Base-by-base conservation (phyloP, 2,888 invertebrate genomes). In the Argyra leucocephala region DNA sequence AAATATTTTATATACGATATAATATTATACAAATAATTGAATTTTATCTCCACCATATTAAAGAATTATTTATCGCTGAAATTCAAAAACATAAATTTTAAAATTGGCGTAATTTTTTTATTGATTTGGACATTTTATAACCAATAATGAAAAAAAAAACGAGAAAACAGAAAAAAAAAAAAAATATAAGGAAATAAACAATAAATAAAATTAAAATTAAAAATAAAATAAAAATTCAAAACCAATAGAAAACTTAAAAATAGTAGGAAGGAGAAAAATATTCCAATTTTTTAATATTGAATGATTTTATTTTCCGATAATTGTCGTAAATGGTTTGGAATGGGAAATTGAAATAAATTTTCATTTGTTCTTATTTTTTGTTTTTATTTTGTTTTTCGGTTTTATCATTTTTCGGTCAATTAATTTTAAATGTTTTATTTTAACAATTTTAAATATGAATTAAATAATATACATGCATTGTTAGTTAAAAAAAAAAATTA, bases 91-190 rank as follows among this genome's bases (percentile, higher is more conserved):
- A 48, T 48, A 48, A 48, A 48, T 48, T 48, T 12, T 48, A 2
- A 48, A 48, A 48, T 48, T 48, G 15, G 48, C 48, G 48, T 48
- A 48, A 48, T 48, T 48, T 48, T n/a, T 48, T 48, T 48, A 48
- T 48, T 48, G 48, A 48, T 48, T 48, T 48, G 48, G 48, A 48
- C 48, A 48, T 48, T 48, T 48, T 48, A 48, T 48, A n/a, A 18
- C 48, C 18, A 2, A 18, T 18, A 48, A 48, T 18, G 2, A 48
- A 48, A 18, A 48, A 48, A 31, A 31, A 31, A 31, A 6, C 31
- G n/a, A n/a, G n/a, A n/a, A n/a, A n/a, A 2, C 31, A 31, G 1
- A 6, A 31, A 3, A 31, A 31, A 31, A 31, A 10, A 31, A 31
- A 10, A 31, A 31, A 31, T 31, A 31, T 10, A 31, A 4, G 31